Conservation (phyloP, 2,797 vertebrate genomes). For the Xyrichtys novacula region DNA sequence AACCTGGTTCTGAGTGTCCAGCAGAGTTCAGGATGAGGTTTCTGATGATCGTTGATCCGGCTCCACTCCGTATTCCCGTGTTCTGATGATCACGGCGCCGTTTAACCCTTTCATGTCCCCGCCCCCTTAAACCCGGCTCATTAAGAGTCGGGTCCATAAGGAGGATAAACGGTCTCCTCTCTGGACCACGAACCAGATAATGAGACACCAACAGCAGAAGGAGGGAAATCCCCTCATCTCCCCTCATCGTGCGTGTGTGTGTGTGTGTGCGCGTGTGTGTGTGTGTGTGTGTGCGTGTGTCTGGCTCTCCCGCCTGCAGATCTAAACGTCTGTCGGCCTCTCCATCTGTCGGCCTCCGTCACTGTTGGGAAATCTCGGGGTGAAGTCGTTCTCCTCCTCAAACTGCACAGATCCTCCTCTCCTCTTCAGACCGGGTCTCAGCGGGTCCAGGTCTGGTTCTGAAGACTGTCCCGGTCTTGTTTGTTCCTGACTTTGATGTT, state of each 20-base stretch:
- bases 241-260: constrained; percentile 17
- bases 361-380: constrained; percentile 24
- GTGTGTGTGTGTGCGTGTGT: constrained; percentile 13
- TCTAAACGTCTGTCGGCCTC: constrained; percentile 38
- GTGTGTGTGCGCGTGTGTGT: constrained; percentile 1
- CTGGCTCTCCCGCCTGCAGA: constrained; percentile 23
- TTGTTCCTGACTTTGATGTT: background rate
- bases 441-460: background rate
- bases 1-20: too few relatives aligned
- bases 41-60: too few relatives aligned
- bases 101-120: constrained; percentile 9
- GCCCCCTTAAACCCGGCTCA: constrained; percentile 3
- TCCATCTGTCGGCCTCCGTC: constrained; percentile 62
- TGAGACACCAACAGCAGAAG: constrained; percentile 45
- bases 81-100: background rate
- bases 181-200: constrained; percentile 52
- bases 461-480: background rate
- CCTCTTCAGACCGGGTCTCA: background rate
- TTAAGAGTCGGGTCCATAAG: constrained; percentile 25
- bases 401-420: background rate
- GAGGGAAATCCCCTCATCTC: constrained; percentile 61
- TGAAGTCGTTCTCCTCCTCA: constrained; percentile 22
- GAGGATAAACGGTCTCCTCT: constrained; percentile 39
- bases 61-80: rapidly evolving
- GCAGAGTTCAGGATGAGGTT: too few relatives aligned